phyloP scores from a whole-genome alignment of 2,797 vertebrate species.

The Acanthopagrus latus region DNA sequence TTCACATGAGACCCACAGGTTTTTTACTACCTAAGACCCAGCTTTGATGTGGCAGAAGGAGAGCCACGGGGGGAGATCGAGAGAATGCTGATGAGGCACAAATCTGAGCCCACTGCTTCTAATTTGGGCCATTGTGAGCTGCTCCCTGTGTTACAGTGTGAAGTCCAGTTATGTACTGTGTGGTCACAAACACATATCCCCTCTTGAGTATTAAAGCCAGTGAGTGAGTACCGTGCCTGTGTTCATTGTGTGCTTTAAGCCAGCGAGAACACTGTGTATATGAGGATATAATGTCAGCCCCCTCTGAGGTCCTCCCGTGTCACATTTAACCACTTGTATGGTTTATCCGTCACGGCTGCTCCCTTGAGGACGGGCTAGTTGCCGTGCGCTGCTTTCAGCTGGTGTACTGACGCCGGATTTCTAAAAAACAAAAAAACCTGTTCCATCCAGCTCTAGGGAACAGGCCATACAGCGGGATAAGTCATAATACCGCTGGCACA shows the following conservation, averaged over 20 bases:
- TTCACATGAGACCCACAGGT: constrained; percentile 40
- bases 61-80: constrained; percentile 72
- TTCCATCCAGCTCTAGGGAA: constrained; percentile 55
- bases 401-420: constrained; percentile 41
- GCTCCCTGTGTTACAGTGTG: constrained; percentile 61
- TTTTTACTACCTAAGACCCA: constrained; percentile 46
- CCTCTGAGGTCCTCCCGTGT: constrained; percentile 44
- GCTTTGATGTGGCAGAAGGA: constrained; percentile 77
- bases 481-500: constrained; percentile 74
- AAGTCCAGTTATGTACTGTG: constrained; percentile 62
- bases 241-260: constrained; percentile 56
- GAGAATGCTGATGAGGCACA: constrained; percentile 78
- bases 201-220: constrained; percentile 42
- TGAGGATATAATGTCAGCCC: constrained; percentile 37
- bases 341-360: constrained; percentile 62
- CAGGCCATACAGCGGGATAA: constrained; percentile 65
- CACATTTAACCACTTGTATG: constrained; percentile 65
- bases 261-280: constrained; percentile 47
- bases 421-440: constrained; percentile 52
- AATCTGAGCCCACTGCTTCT: constrained; percentile 72
- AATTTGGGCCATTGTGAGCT: constrained; percentile 72
- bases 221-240: constrained; percentile 33
- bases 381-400: constrained; percentile 51
- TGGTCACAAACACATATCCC: constrained; percentile 59
- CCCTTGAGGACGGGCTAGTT: constrained; percentile 53